Base-by-base conservation (phyloP, 2,797 vertebrate species). In the Neostethus bicornis region DNA sequence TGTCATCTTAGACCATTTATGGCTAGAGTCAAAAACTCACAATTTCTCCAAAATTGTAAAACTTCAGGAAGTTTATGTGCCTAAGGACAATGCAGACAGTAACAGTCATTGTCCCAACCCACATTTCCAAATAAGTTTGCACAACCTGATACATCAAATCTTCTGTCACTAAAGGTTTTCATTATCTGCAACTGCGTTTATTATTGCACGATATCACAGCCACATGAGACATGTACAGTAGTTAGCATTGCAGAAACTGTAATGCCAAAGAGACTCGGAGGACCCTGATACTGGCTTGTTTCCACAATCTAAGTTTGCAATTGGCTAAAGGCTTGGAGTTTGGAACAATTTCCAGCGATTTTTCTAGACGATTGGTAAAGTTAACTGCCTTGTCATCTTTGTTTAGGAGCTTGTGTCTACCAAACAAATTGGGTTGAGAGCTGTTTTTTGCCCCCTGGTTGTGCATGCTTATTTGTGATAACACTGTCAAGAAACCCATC, bases 301-400 rank as follows among this genome's bases (percentile, higher is more conserved):
- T 34, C 32, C 32, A 34, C 14, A 2, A 34, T 34, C 14, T 34
- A 34, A n/a, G 34, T 34, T 32, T 34, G 14, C 14, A 34, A n/a
- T 34, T 34, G 32, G 32, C 32, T 32, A 34, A 34, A 34, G 14
- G 14, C 32, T 34, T n/a, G 14, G 14, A 7, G 34, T 34, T 34
- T n/a, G 34, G 32, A 57, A 48, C 19, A 56, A 16, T 64, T 52
- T 24, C 8, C 32, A 34, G 14, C 32, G 14, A 34, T 34, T 32
- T 34, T 34, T 34, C 32, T 34, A 34, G 32, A 34, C 14, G 14
- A 34, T 34, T 34, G 32, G 32, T n/a, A n/a, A 34, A 34, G 32
- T 34, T 34, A 34, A 34, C 32, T 34, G 32, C 32, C 32, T n/a
- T n/a, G 14, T 34, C 32, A 34, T 16, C 2, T n/a, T 32, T n/a